A percentile compares a stretch with the other conserved stretches of the same genome.
phyloP scores from a whole-genome alignment of 1,140 invertebrate genomes.

The Adelges cooleyi region DNA sequence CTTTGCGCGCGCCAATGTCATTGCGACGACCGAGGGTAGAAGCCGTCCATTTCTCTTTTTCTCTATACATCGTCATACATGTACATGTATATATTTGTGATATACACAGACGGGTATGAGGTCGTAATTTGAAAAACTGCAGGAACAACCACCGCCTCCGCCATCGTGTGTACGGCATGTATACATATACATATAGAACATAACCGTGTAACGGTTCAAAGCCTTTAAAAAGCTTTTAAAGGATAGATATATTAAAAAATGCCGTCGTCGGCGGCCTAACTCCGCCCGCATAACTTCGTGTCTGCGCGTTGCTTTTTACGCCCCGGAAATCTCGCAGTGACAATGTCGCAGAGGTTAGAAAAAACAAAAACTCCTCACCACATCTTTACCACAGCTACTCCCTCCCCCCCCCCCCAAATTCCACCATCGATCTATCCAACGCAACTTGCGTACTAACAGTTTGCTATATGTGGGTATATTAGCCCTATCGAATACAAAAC shows the following conservation, averaged over 20 bases:
- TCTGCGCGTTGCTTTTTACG: slow-evolving; percentile 26
- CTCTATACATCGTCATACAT: no score
- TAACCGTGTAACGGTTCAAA: slow-evolving; percentile 15
- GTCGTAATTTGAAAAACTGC: slow-evolving; percentile 28
- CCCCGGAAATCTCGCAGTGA: slow-evolving; percentile 26
- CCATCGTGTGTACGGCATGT: neutral
- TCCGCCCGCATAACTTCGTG: slow-evolving; percentile 21
- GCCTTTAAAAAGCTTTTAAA: slow-evolving; percentile 28
- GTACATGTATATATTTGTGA: neutral
- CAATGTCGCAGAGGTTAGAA: slow-evolving; percentile 9
- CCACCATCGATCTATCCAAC: no score
- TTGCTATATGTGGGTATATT: slow-evolving; percentile 14
- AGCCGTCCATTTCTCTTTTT: neutral
- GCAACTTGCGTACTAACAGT: no score
- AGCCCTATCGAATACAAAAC: neutral
- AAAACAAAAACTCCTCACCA: slow-evolving; percentile 6
- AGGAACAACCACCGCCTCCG: neutral
- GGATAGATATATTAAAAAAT: slow-evolving; percentile 20
- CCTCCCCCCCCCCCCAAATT: no score
- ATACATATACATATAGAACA: neutral
- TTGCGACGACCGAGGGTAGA: neutral
- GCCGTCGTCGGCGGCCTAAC: neutral
- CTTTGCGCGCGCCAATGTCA: slow-evolving; percentile 16
- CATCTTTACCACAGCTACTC: neutral
- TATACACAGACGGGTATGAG: neutral